Evolutionary conservation across 2,888 invertebrate genomes (phyloP).

Genomic region (Drosophila diplacantha): DNA sequence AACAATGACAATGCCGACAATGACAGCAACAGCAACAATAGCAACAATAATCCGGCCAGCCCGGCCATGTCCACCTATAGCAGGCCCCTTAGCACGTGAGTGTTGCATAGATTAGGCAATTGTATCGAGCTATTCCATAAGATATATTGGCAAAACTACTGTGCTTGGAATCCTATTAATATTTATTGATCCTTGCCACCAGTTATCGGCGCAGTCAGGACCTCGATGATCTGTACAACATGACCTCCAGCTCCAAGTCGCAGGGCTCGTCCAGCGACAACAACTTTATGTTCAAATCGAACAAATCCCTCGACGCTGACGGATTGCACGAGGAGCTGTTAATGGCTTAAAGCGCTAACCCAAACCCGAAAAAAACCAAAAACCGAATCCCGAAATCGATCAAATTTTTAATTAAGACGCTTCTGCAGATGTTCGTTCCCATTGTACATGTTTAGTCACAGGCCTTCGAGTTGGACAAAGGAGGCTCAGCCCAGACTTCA

Average conservation of each 20-base stretch:
- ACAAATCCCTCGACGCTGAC: slow-evolving; percentile 73
- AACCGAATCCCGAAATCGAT: slow-evolving; percentile 12
- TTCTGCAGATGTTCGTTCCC: slow-evolving; percentile 21
- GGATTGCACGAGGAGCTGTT: slow-evolving; percentile 70
- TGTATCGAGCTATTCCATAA: background rate
- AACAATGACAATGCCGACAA: slow-evolving; percentile 74
- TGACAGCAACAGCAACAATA: slow-evolving; percentile 73
- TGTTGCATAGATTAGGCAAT: background rate
- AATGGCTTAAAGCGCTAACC: slow-evolving; percentile 57
- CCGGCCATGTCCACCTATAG: slow-evolving; percentile 77
- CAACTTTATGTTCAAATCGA: slow-evolving; percentile 58
- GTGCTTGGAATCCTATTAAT: background rate
- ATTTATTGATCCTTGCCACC: background rate
- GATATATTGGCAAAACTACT: too few relatives aligned
- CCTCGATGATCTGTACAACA: slow-evolving; percentile 79
- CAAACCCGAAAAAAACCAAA: background rate
- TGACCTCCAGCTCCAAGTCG: slow-evolving; percentile 77
- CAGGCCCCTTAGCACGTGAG: slow-evolving; percentile 79
- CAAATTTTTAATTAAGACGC: slow-evolving; percentile 25
- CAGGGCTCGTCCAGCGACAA: slow-evolving; percentile 72
- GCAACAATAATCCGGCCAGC: slow-evolving; percentile 74
- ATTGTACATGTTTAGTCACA: slow-evolving; percentile 37
- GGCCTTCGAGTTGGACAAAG: slow-evolving; percentile 1
- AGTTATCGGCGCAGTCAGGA: slow-evolving; percentile 79
- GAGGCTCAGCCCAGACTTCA: slow-evolving; percentile 1